Percentiles rank a stretch among this genome's conserved stretches.
These are phyloP conservation scores for Gari tellinella DNA, from an alignment of 2,888 invertebrate genomes.

Conservation along the genomic window DNA sequence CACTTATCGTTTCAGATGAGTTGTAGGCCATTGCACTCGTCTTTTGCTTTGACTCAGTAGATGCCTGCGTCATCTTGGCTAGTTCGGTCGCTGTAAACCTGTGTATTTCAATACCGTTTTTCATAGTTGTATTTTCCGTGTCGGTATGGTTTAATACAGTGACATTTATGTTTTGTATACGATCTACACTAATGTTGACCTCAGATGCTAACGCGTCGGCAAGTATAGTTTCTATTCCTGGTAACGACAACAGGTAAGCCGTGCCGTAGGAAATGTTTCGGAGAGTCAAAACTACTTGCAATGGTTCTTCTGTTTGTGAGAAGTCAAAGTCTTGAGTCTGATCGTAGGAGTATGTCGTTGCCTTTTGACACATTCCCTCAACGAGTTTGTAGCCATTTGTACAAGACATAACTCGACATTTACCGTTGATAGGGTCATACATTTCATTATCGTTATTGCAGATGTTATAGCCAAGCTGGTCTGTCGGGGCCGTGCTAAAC, in stretches of 20 bases:
- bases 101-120: slow-evolving; percentile 37
- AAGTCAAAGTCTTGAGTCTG: slow-evolving; percentile 33
- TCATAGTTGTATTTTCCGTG: slow-evolving; percentile 10
- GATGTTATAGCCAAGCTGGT: slow-evolving; percentile 10
- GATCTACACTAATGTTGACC: slow-evolving; percentile 62
- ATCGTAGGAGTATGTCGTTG: slow-evolving; percentile 15
- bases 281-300: slow-evolving; percentile 57
- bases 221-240: slow-evolving; percentile 44
- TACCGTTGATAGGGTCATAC: slow-evolving; percentile 57
- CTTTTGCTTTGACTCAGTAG: not conserved
- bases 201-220: slow-evolving; percentile 42
- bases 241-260: slow-evolving; percentile 33
- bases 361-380: slow-evolving; percentile 53
- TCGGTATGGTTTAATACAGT: slow-evolving; percentile 38
- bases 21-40: no score
- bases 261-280: slow-evolving; percentile 63
- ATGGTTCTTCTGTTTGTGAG: slow-evolving; percentile 47
- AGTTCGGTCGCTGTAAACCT: slow-evolving; percentile 34
- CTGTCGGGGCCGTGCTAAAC: slow-evolving; percentile 61
- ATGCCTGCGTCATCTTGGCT: not conserved
- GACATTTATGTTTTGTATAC: slow-evolving; percentile 66
- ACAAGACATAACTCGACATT: slow-evolving; percentile 67
- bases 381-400: slow-evolving; percentile 56
- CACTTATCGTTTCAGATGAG: no score
- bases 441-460: slow-evolving; percentile 63